Evolutionary conservation across 2,888 invertebrate species (phyloP).

Genomic region (Thecophora atra): DNA sequence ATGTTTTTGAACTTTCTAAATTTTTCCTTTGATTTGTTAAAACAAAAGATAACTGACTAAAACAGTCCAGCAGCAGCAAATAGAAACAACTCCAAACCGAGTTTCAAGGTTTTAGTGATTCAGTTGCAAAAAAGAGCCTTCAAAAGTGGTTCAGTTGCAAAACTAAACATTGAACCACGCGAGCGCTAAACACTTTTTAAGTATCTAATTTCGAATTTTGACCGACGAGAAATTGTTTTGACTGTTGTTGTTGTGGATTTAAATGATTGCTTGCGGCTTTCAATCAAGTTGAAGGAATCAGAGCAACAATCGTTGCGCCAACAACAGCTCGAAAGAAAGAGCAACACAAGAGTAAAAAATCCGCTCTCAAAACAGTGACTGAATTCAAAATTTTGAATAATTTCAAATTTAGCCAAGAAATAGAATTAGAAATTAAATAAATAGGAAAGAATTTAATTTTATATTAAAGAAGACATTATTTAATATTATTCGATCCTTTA

Average conservation of each 20-base stretch:
- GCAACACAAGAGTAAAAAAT: background rate
- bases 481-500: too few species aligned
- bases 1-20: too few species aligned
- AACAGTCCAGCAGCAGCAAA: background rate
- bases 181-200: too few species aligned
- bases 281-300: background rate
- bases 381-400: too few species aligned
- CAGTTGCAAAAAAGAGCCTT: conserved; percentile 2
- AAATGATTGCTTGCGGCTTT: too few species aligned
- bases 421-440: too few species aligned
- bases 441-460: too few species aligned
- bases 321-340: background rate
- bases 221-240: background rate
- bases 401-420: too few species aligned
- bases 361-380: too few species aligned
- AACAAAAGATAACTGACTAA: too few species aligned
- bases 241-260: background rate
- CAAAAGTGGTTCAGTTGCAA: background rate
- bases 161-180: background rate
- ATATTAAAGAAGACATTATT: too few species aligned
- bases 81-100: background rate
- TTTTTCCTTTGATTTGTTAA: too few species aligned
- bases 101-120: conserved; percentile 1
- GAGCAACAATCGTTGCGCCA: background rate
- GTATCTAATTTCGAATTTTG: background rate